Base-by-base conservation (phyloP, 2,888 invertebrate species). In the Eupithecia dodoneata region DNA sequence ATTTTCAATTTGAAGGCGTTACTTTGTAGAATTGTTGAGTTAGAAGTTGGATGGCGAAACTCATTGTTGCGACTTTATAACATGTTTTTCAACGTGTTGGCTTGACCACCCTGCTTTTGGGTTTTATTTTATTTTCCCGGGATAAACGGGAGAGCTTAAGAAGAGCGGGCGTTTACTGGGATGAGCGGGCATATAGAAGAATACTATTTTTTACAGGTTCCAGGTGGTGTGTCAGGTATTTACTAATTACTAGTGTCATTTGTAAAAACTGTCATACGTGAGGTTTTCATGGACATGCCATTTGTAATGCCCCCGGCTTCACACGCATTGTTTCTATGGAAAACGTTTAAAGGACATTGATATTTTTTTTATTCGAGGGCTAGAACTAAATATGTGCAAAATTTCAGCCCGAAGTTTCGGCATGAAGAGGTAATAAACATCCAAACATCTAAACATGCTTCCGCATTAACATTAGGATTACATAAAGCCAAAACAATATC, bases 1-100 rank as follows among this genome's bases (percentile, higher is more conserved):
- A 81, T 80, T 81, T 79, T 69, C 79, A 80, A 81, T 82, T 81
- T 80, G 73, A 75, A 79, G 80, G 80, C 81, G 73, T 76, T 79
- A 80, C 76, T 63, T 77, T 79, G 80, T 76, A 73, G 65, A 71
- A 81, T 77, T 66, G 59, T 69, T 70, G 7, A 75, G 30, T 75
- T 75, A 65, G 72, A 76, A 52, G 30, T 47, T 47, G 45, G 66
- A 76, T 65, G 73, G 52, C 52, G 18, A 63, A 30, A 7, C 30
- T 63, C 63, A 63, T 63, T 72, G 52, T 52, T 74, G 69, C 65
- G 9, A 73, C 52, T 47, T 69, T 77, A 30, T 47, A 18, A 4
- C 10, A 45, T 45, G 44, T 45, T 69, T 69, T 45, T 45, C 18
- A n/a, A 69, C 45, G n/a, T 15, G 69, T n/a, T 69, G n/a, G 65